These are phyloP conservation scores for Tipula confusa DNA, from an alignment of 2,888 invertebrate genomes.

Conservation along the genomic window DNA sequence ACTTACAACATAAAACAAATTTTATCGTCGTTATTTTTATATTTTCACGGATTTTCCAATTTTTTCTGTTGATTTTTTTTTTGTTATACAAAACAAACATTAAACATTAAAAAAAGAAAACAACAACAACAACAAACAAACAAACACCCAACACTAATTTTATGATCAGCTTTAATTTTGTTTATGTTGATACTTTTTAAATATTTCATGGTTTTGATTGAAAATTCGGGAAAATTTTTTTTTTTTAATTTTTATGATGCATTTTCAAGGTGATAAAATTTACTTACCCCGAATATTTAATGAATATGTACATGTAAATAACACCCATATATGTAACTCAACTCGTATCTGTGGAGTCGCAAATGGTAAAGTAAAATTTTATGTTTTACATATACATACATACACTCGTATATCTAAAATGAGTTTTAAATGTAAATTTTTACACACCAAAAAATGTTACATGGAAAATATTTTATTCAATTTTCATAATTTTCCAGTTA, in stretches of 20 bases:
- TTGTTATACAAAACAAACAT: neutral
- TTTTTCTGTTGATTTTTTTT: neutral
- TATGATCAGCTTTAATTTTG: neutral
- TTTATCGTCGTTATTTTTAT: neutral
- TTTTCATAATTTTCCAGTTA: neutral
- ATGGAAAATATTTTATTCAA: conserved; percentile 20
- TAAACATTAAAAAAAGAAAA: neutral
- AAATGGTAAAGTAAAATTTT: neutral
- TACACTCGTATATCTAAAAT: neutral
- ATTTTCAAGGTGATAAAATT: neutral
- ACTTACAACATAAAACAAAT: too few relatives aligned
- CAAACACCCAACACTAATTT: neutral
- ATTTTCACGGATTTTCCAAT: neutral
- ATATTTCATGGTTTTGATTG: neutral
- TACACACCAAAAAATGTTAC: neutral
- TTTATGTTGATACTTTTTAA: neutral
- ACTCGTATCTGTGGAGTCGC: neutral
- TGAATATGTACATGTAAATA: neutral
- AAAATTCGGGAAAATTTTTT: neutral
- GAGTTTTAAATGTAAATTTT: conserved; percentile 25
- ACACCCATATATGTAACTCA: neutral
- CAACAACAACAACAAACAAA: too few relatives aligned
- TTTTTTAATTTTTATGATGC: neutral
- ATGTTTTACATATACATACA: neutral
- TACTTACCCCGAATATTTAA: neutral